Evolutionary conservation across 2,797 vertebrate species (phyloP), one percentile per base, ranked within the genome.

Genomic region (Xenops minutus): DNA sequence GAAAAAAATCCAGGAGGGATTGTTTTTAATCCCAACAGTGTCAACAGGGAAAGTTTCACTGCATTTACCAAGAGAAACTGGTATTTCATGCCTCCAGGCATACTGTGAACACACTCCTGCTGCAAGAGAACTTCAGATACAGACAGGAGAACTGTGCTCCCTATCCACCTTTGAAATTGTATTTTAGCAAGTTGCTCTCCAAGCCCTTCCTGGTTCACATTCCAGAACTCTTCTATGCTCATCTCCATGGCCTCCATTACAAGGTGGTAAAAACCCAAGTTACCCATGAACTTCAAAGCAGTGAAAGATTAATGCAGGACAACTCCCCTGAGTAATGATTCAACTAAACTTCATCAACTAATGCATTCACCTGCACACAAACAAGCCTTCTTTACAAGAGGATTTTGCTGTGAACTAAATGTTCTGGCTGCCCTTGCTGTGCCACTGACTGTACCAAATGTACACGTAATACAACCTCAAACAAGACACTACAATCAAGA

Each of bases 261-360:
- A 88, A 96, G 48, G n/a, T 7, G 63, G 73, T 26, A 74, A 91
- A 89, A 92, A 77, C 24, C 1, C 71, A 74, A 67, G 67, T 39
- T 63, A 84, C 22, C 63, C 71, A 63, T 3, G 88, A 78, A 85
- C 77, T 94, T 96, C 87, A 95, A 94, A 96, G 92, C 49, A 69
- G 64, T 12, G 44, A 77, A 34, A 72, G 69, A 92, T 82, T 77
- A 64, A 85, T 49, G 44, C 61, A 93, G 82, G 68, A 49, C 77
- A 92, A 77, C 78, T 85, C 80, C 76, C 88, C 74, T 13, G 41
- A 79, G 58, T 43, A 49, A 90, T 11, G 39, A 76, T 67, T 92
- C 92, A 86, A 84, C 72, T 56, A 94, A 88, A 81, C 68, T 78
- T 92, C 64, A 95, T 85, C 88, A 88, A 77, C 51, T 37, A 48